Percentiles rank a stretch among this genome's conserved stretches.
Conservation (phyloP, 2,113 vertebrate genomes). For the Edolisoma coerulescens region DNA sequence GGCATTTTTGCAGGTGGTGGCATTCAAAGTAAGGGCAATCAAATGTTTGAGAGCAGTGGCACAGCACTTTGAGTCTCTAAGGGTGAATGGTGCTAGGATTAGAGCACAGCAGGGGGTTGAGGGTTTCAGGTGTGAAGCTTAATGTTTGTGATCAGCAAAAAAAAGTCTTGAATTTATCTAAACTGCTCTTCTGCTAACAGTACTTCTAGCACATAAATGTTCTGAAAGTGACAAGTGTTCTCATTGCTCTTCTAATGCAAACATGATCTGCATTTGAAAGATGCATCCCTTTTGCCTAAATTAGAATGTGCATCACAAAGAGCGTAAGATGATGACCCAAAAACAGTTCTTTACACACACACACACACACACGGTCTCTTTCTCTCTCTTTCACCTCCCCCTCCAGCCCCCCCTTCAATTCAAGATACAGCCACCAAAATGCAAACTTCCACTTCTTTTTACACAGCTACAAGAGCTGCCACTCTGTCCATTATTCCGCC, state of each 20-base stretch:
- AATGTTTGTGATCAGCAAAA: constrained; percentile 87
- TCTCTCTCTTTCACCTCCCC: background rate
- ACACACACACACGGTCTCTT: background rate
- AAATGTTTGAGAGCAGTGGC: constrained; percentile 86
- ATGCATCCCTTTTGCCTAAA: constrained; percentile 79
- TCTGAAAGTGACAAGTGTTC: constrained; percentile 86
- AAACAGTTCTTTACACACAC: constrained; percentile 50
- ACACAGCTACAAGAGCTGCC: background rate
- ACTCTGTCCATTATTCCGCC: constrained; percentile 20
- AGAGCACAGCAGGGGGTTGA: constrained; percentile 84
- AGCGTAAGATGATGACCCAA: constrained; percentile 77
- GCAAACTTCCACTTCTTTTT: constrained; percentile 40
- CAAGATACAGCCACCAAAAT: constrained; percentile 18
- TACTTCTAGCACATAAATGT: constrained; percentile 88
- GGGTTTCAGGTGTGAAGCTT: constrained; percentile 90
- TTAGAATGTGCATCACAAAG: constrained; percentile 82
- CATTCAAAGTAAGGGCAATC: constrained; percentile 91
- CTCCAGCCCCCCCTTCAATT: background rate
- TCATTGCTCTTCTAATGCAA: constrained; percentile 84
- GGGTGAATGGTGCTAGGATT: constrained; percentile 91
- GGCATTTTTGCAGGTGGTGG: constrained; percentile 93
- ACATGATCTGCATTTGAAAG: constrained; percentile 88
- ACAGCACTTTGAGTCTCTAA: constrained; percentile 81
- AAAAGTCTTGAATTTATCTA: constrained; percentile 88
- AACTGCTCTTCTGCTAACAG: constrained; percentile 89